A percentile compares a stretch with the other conserved stretches of the same genome.
phyloP scores from a whole-genome alignment of 2,113 vertebrate species.

The Gadus macrocephalus region DNA sequence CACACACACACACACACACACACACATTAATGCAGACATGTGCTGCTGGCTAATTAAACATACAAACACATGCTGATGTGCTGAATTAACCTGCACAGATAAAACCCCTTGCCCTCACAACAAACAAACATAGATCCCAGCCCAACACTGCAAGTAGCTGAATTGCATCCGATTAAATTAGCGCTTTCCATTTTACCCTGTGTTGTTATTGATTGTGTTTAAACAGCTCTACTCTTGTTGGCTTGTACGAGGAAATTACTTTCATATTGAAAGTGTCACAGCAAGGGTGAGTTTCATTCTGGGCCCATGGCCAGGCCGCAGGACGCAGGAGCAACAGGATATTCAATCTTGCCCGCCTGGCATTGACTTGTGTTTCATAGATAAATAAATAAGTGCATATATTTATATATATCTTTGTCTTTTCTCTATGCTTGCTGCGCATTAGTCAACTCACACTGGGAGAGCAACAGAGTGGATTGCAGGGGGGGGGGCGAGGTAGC shows the following conservation, averaged over 20 bases:
- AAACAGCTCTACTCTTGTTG: slow-evolving; percentile 60
- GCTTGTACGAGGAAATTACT: slow-evolving; percentile 71
- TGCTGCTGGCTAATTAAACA: slow-evolving; percentile 1
- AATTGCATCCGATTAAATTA: slow-evolving; percentile 57
- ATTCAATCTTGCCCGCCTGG: slow-evolving; percentile 54
- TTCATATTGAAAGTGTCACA: slow-evolving; percentile 68
- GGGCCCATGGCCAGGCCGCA: slow-evolving; percentile 32
- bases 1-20: neutral
- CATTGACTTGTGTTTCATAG: slow-evolving; percentile 25
- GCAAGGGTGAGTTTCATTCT: slow-evolving; percentile 56
- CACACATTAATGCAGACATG: slow-evolving; percentile 9
- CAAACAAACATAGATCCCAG: no score
- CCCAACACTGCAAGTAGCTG: neutral
- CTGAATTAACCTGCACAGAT: no score
- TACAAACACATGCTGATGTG: slow-evolving; percentile 8
- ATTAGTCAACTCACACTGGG: neutral
- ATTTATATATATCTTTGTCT: neutral
- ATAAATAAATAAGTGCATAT: neutral
- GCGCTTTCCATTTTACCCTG: slow-evolving; percentile 46
- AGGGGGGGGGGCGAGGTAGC: neutral
- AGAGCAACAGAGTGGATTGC: neutral
- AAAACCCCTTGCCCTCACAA: no score
- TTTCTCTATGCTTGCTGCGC: neutral
- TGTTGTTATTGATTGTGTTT: slow-evolving; percentile 70
- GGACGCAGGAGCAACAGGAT: slow-evolving; percentile 20